phyloP scores from a whole-genome alignment of 2,113 vertebrate species.

The Egretta garzetta region DNA sequence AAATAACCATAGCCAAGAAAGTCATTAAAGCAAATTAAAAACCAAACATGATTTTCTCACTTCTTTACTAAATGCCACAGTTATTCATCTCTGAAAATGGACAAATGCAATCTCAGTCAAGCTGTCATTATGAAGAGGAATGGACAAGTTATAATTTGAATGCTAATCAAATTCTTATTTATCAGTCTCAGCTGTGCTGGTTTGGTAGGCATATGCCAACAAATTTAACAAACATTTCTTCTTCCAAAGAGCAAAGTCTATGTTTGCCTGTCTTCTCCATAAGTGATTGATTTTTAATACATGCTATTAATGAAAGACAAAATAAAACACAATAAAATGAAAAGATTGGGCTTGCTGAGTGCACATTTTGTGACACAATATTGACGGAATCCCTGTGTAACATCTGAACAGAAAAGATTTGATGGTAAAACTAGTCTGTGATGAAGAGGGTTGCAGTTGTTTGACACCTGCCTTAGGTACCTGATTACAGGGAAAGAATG shows the following conservation, averaged over 20 bases:
- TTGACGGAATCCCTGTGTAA: background rate
- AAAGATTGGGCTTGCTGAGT: background rate
- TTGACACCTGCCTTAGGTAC: background rate
- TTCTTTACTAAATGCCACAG: conserved; percentile 29
- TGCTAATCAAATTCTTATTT: conserved; percentile 52
- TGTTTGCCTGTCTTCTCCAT: background rate
- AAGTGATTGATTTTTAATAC: conserved; percentile 26
- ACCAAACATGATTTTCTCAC: conserved; percentile 16
- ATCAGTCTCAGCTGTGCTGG: conserved; percentile 6
- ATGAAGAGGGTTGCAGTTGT: background rate
- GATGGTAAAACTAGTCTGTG: background rate
- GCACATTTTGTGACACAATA: background rate
- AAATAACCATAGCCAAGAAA: conserved; percentile 49
- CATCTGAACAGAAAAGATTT: background rate
- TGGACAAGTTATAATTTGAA: conserved; percentile 34
- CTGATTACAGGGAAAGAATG: background rate
- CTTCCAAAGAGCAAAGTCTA: background rate
- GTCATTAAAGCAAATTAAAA: conserved; percentile 56
- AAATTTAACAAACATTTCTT: conserved; percentile 8
- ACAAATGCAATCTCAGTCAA: conserved; percentile 43
- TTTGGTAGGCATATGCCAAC: background rate
- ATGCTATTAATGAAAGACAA: background rate
- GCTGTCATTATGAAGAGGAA: conserved; percentile 54
- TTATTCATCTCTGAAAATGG: conserved; percentile 59
- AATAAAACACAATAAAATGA: background rate